Evolutionary conservation across 2,797 vertebrate genomes (phyloP), one percentile per base, ranked within the genome.

Genomic region (Tachyglossus aculeatus): DNA sequence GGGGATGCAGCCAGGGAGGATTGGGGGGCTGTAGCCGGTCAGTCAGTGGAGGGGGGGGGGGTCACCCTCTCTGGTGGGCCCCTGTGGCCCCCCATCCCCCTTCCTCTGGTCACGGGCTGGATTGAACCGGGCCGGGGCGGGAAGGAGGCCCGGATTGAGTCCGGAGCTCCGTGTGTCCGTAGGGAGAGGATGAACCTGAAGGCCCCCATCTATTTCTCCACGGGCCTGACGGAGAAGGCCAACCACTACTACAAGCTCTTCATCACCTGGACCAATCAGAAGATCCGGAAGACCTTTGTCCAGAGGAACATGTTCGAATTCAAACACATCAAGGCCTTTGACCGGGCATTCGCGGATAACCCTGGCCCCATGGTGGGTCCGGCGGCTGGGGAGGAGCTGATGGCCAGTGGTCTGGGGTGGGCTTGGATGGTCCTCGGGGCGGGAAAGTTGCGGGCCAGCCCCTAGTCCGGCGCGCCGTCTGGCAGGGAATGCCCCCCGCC

Each of bases 251-350:
- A 99, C 91, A 99, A 99, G 81, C 96, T 99, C n/a, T 99, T 99
- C 88, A 99, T 99, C 65, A 98, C 98, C 0, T 99, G 98, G 98
- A 99, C 98, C 58, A 99, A 99, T 72, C 98, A 99, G 93, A 99
- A 99, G 85, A 99, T 99, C 68, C 86, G 98, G 36, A 99, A 99
- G 54, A 99, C 98, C 0, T 99, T 99, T 8, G 98, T 99, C 7
- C 97, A 99, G 87, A 95, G 98, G 80, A 99, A 99, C 90, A 99
- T 98, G 98, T 99, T 99, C 74, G 98, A 99, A 73, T 99, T 99
- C 88, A 99, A 99, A 67, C 98, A 99, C 87, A 99, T 99, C 80
- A 99, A 99, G 81, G 89, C 98, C 2, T 99, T 99, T 0, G 97
- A 99, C 77, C 90, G 97, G 47, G 94, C 97, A 2, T 99, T 97